Percentiles rank a stretch among this genome's conserved stretches.
Evolutionary conservation across 2,113 vertebrate species (phyloP).

Genomic region (Abramis brama): DNA sequence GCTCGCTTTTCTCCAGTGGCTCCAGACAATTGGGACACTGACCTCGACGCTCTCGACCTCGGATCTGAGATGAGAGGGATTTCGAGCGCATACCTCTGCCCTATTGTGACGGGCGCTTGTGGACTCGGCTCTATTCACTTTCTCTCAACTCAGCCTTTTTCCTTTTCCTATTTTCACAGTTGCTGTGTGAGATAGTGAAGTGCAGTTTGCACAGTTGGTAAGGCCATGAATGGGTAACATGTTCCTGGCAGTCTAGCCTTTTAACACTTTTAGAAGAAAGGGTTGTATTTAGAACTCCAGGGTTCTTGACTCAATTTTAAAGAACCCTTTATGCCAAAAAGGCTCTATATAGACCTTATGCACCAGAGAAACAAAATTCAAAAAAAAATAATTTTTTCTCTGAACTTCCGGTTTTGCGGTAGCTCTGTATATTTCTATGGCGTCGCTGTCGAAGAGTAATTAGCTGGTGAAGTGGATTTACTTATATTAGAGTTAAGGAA

Average conservation of each 20-base stretch:
- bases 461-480: too few relatives aligned
- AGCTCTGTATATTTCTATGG: too few relatives aligned
- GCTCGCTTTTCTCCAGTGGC: constrained; percentile 54
- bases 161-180: constrained; percentile 19
- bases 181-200: not conserved
- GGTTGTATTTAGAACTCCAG: too few relatives aligned
- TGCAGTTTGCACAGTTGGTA: not conserved
- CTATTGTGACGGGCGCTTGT: constrained; percentile 64
- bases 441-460: too few relatives aligned
- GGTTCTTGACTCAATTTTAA: too few relatives aligned
- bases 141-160: not conserved
- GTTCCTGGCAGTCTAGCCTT: not conserved
- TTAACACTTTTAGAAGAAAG: too few relatives aligned
- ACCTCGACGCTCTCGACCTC: constrained; percentile 63
- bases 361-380: too few relatives aligned
- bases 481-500: too few relatives aligned
- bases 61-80: constrained; percentile 72
- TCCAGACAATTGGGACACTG: constrained; percentile 63
- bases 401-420: too few relatives aligned
- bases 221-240: not conserved
- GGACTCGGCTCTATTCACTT: constrained; percentile 6
- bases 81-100: constrained; percentile 69
- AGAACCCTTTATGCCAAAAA: too few relatives aligned
- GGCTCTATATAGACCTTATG: too few relatives aligned
- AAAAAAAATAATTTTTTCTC: too few relatives aligned